Base-by-base conservation (phyloP, 2,113 vertebrate species). In the Stictonetta naevosa region DNA sequence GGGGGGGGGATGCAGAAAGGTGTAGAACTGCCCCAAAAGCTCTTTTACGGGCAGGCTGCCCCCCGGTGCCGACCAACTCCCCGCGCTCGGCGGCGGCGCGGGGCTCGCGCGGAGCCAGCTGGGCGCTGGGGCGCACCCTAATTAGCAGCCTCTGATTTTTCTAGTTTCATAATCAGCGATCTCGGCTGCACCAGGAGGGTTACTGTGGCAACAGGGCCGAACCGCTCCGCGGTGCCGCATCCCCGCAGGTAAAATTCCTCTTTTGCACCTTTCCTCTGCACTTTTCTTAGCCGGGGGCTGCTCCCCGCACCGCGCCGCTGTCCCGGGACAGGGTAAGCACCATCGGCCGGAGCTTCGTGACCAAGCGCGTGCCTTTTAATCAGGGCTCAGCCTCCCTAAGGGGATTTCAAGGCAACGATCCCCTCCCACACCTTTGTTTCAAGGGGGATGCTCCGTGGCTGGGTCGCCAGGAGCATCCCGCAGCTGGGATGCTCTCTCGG, bases 181-280 rank as follows among this genome's bases (percentile, higher is more conserved):
- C 84, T 93, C 29, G 63, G 85, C 93, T 95, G 48, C 84, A 95
- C 92, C 95, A 92, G 76, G 85, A 96, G 95, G 90, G 97, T 96
- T 97, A 95, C 96, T 95, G 92, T 97, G 95, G 96, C 96, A 97
- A 95, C 97, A 95, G 84, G 93, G 93, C 90, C 92, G 91, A 93
- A 92, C 69, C 0, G 84, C 90, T 94, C 91, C 44, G 89, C 60
- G 58, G 85, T 95, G 89, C 90, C 71, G 91, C 50, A 86, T 84
- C 48, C 62, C 86, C 46, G 83, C 93, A 93, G 95, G 94, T 96
- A 60, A 59, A 80, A 48, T 48, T 11, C 46, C 20, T 48, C 20
- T n/a, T 17, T 53, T 48, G 31, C 68, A 34, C 58, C 28, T 80
- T 13, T 88, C 84, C 64, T 2, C 84, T 3, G 73, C 91, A 63